Evolutionary conservation across 2,888 invertebrate species (phyloP), one percentile per base, ranked within the genome.

Genomic region (Chorisops tibialis): DNA sequence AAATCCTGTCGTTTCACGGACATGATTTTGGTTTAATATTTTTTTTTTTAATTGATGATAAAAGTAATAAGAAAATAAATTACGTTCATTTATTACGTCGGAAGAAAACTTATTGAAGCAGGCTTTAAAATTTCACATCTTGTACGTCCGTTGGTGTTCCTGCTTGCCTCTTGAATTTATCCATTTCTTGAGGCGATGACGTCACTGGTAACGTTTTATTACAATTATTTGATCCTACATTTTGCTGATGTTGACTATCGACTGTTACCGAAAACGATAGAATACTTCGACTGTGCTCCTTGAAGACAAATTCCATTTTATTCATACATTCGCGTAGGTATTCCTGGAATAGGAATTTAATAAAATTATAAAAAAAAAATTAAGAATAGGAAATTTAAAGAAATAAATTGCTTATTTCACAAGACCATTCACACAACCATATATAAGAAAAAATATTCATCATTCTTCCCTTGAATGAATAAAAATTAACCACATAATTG

Each of bases 61-160:
- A 30, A 30, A 30, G n/a, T n/a, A n/a, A n/a, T n/a, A n/a, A n/a
- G n/a, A n/a, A n/a, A n/a, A n/a, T n/a, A n/a, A 30, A 7, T 30
- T 30, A 30, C 30, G n/a, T n/a, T n/a, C n/a, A n/a, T n/a, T n/a
- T n/a, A n/a, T n/a, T n/a, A n/a, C n/a, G n/a, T n/a, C n/a, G 30
- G 30, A 7, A 30, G 30, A 30, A 30, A 30, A 9, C 30, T 7
- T 30, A 9, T 9, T 9, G 30, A 30, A 30, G 9, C 30, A 50
- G 38, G 38, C 63, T 68, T 80, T 80, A 89, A 80, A 90, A 91
- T 78, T 89, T 87, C 68, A 93, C 86, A 78, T 93, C 90, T 70
- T 90, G 84, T 70, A 92, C 88, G 78, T 93, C 93, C 70, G 91
- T 92, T 70, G 92, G 91, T 59, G 91, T 91, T 69, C 87, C 86